Base-by-base conservation (phyloP, 2,113 vertebrate genomes). In the Campylorhamphus procurvoides region DNA sequence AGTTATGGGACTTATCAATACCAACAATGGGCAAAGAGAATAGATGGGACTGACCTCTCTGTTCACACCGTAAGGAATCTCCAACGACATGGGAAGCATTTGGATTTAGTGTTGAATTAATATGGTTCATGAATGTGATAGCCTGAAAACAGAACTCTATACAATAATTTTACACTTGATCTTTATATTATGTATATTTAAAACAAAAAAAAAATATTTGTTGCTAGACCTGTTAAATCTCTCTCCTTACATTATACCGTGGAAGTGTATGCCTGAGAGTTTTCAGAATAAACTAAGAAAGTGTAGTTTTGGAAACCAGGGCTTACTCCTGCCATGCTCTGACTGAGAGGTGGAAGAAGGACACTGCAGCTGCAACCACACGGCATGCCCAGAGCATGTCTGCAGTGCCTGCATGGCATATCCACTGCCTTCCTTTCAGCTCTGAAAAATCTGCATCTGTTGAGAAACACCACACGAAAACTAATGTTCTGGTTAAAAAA, bases 241-340 rank as follows among this genome's bases (percentile, higher is more conserved):
- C 33, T 83, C 42, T 92, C 77, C 28, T 6, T 69, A 33, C 7
- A 40, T 63, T 79, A 55, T 28, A 40, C 25, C 71, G 18, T 28
- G 73, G 58, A 56, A 73, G 12, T 29, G 18, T 27, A 93, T 35
- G 29, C 22, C 0, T 55, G 6, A 52, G 42, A 92, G 19, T 37
- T 80, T 94, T 80, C 73, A 87, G 27, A 87, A 73, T 73, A 91
- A 95, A 96, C 56, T 35, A 76, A 50, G 47, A 93, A 94, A 84
- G 67, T 31, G 68, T 18, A 91, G 74, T 72, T 60, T 79, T 62
- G n/a, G 62, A 90, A 89, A 86, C 50, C 42, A 81, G 17, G 72
- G n/a, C 67, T 76, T 76, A 28, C 10, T 49, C 39, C 44, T 64
- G n/a, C 18, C 40, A 40, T 31, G 39, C 60, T 81, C 31, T 46